Evolutionary conservation across 2,888 invertebrate genomes (phyloP).

Genomic region (Dyspetes luteomarginatus): DNA sequence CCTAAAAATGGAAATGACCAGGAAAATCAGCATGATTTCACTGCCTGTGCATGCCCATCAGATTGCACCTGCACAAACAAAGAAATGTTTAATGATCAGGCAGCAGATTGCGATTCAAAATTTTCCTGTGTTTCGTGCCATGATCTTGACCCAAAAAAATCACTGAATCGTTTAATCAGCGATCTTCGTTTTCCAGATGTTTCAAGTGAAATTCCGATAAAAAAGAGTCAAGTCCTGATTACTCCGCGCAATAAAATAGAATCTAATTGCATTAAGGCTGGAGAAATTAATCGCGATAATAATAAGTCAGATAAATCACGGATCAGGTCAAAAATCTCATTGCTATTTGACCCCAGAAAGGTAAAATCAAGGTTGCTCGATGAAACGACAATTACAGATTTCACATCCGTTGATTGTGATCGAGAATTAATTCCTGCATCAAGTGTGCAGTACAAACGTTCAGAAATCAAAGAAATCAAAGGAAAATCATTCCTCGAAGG

Average conservation of each 20-base stretch:
- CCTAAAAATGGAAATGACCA: neutral
- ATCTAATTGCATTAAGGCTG: too few relatives aligned
- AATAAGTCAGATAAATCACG: too few relatives aligned
- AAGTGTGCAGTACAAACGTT: neutral
- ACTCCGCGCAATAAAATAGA: too few relatives aligned
- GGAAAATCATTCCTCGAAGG: neutral
- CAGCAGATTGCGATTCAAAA: conserved; percentile 38
- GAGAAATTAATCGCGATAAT: too few relatives aligned
- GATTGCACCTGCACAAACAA: conserved; percentile 46
- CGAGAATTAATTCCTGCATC: neutral
- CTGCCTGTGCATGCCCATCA: conserved; percentile 46
- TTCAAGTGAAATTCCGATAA: neutral
- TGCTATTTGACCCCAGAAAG: conserved; percentile 29
- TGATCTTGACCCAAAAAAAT: neutral
- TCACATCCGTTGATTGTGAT: neutral
- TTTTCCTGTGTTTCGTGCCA: conserved; percentile 33
- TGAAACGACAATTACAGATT: neutral
- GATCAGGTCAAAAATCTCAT: conserved; percentile 18
- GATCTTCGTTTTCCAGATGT: neutral
- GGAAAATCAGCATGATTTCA: conserved; percentile 9
- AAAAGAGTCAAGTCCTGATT: too few relatives aligned
- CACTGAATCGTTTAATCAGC: neutral
- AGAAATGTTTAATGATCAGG: neutral
- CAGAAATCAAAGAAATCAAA: neutral
- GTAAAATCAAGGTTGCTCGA: conserved; percentile 18